phyloP scores from a whole-genome alignment of 2,113 vertebrate genomes.

The Campylomormyrus tamandua region DNA sequence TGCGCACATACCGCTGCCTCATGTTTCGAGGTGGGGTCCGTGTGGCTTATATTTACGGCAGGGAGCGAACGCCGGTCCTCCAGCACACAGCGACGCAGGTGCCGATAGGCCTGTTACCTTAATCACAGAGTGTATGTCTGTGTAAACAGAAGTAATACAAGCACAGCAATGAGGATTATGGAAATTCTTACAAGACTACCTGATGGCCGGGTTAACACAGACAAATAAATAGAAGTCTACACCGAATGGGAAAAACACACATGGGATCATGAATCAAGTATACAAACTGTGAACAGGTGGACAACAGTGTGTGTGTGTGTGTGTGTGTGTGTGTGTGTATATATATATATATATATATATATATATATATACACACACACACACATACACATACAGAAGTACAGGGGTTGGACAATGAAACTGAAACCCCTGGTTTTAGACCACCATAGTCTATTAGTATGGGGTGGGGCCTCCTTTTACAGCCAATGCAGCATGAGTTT shows the following conservation, averaged over 20 bases:
- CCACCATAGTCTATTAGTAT: too few relatives aligned
- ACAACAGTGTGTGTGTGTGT: neutral
- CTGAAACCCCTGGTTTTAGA: too few relatives aligned
- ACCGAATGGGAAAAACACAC: neutral
- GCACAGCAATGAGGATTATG: neutral
- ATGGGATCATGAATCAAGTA: neutral
- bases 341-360: neutral
- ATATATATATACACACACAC: neutral
- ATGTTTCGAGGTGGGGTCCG: neutral
- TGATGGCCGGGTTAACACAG: neutral
- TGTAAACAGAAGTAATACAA: neutral
- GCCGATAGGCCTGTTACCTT: neutral
- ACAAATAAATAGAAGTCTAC: neutral
- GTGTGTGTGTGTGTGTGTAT: too few relatives aligned
- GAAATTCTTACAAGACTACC: neutral
- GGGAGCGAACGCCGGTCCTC: constrained; percentile 28
- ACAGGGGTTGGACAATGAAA: too few relatives aligned
- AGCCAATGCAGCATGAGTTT: neutral
- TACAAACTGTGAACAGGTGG: neutral
- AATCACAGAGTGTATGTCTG: neutral
- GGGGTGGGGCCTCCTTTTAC: too few relatives aligned
- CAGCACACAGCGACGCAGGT: constrained; percentile 11
- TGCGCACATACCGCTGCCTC: neutral
- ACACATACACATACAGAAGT: too few relatives aligned
- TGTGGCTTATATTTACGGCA: constrained; percentile 14